These are phyloP conservation scores for Drosophila cracens DNA, from an alignment of 2,888 invertebrate genomes.

Conservation along the genomic window DNA sequence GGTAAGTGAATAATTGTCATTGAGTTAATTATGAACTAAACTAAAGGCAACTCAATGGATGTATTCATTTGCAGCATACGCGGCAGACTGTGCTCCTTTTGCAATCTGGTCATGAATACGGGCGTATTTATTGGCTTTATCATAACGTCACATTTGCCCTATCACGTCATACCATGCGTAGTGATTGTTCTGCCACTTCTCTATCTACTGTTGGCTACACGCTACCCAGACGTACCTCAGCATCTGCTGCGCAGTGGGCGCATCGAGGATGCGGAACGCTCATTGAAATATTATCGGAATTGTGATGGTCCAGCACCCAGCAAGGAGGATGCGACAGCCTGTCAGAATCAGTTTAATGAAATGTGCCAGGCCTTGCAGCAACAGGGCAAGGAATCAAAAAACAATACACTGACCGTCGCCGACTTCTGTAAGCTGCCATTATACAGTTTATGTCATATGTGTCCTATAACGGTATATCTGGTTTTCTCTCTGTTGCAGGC, in stretches of 20 bases:
- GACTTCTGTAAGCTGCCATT: constrained; percentile 67
- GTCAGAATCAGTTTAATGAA: constrained; percentile 53
- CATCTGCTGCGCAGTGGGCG: constrained; percentile 60
- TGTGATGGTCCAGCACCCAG: constrained; percentile 47
- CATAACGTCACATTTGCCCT: constrained; percentile 66
- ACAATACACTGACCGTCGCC: constrained; percentile 15
- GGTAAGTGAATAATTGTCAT: constrained; percentile 65
- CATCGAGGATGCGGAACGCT: constrained; percentile 60
- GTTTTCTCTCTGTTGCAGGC: constrained; percentile 48
- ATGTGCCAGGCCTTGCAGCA: constrained; percentile 45
- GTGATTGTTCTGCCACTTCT: constrained; percentile 64
- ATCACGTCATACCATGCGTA: constrained; percentile 66
- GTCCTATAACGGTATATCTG: neutral
- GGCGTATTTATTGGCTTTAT: constrained; percentile 72
- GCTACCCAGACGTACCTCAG: constrained; percentile 76
- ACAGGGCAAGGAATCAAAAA: constrained; percentile 38
- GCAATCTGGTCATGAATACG: constrained; percentile 63
- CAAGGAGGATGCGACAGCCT: constrained; percentile 66
- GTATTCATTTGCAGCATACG: constrained; percentile 66
- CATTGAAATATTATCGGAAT: constrained; percentile 69
- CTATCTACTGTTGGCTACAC: constrained; percentile 54
- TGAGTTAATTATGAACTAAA: neutral
- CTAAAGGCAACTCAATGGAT: neutral
- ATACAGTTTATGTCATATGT: neutral
- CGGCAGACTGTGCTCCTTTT: constrained; percentile 78